Percentiles rank a stretch among this genome's conserved stretches.
Evolutionary conservation across 2,888 invertebrate genomes (phyloP).

Genomic region (Mesoligia furuncula): DNA sequence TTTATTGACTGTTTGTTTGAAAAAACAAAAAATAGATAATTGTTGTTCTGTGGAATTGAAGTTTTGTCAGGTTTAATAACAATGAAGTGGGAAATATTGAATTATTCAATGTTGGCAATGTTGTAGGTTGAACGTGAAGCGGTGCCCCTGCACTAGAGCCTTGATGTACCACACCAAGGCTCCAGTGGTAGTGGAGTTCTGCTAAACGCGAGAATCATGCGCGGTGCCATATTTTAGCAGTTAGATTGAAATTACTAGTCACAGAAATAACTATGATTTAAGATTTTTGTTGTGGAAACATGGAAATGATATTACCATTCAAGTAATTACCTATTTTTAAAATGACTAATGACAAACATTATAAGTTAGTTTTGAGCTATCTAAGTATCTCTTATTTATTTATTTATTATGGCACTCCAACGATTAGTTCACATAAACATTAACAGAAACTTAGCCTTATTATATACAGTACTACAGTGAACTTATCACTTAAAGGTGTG

Average conservation of each 20-base stretch:
- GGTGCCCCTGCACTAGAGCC: no score
- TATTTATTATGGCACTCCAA: no score
- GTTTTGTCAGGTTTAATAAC: not conserved
- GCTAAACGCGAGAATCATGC: not conserved
- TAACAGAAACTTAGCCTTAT: no score
- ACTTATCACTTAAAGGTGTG: no score
- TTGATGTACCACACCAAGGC: no score
- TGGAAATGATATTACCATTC: not conserved
- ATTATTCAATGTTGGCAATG: conserved; percentile 11
- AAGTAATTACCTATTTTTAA: not conserved
- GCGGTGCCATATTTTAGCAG: not conserved
- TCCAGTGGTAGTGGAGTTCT: not conserved
- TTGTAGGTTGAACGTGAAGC: not conserved
- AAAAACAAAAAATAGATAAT: no score
- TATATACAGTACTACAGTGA: no score
- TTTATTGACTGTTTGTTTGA: no score
- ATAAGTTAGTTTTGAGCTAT: no score
- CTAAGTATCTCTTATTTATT: not conserved
- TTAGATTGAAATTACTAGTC: not conserved
- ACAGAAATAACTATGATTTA: not conserved
- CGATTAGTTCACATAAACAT: no score
- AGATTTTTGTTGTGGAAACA: no score
- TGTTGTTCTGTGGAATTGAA: conserved; percentile 19
- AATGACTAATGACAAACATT: no score
- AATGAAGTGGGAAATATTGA: conserved; percentile 7